Percentiles rank a stretch among this genome's conserved stretches.
Evolutionary conservation across 2,113 vertebrate genomes (phyloP).

Genomic region (Vidua macroura): DNA sequence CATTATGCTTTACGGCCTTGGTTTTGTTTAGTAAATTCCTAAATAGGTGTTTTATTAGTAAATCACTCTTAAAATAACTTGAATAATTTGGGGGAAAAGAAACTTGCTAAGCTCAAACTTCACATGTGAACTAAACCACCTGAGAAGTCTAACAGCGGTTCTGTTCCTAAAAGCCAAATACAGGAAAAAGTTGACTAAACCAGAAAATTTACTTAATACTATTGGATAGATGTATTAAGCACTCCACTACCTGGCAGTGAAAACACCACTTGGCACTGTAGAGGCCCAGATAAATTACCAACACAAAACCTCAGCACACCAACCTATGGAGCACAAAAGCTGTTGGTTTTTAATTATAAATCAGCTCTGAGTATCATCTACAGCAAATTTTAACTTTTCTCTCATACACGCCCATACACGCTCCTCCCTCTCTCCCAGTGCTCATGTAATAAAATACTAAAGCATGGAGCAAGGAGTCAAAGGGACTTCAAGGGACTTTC

Average conservation of each 20-base stretch:
- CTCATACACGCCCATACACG: accelerated
- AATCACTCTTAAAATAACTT: background rate
- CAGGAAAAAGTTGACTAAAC: slow-evolving; percentile 17
- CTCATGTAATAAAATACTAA: background rate
- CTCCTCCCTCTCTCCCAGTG: background rate
- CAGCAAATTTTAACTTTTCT: background rate
- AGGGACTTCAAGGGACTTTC: background rate
- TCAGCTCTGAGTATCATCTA: background rate
- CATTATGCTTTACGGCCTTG: background rate
- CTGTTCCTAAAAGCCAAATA: slow-evolving; percentile 15
- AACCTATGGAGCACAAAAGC: background rate
- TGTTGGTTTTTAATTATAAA: background rate
- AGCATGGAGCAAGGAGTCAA: background rate
- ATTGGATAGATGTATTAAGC: slow-evolving; percentile 46
- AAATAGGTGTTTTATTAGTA: background rate
- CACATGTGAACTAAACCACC: background rate
- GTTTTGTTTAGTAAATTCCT: background rate
- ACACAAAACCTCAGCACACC: background rate
- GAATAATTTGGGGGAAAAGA: background rate
- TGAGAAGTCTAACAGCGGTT: background rate
- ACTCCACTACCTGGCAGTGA: slow-evolving; percentile 31
- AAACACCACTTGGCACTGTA: slow-evolving; percentile 3
- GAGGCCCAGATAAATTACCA: slow-evolving; percentile 7
- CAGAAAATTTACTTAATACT: slow-evolving; percentile 24
- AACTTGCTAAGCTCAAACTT: background rate